phyloP scores from a whole-genome alignment of 2,888 invertebrate species.

The Girardia tigrina region DNA sequence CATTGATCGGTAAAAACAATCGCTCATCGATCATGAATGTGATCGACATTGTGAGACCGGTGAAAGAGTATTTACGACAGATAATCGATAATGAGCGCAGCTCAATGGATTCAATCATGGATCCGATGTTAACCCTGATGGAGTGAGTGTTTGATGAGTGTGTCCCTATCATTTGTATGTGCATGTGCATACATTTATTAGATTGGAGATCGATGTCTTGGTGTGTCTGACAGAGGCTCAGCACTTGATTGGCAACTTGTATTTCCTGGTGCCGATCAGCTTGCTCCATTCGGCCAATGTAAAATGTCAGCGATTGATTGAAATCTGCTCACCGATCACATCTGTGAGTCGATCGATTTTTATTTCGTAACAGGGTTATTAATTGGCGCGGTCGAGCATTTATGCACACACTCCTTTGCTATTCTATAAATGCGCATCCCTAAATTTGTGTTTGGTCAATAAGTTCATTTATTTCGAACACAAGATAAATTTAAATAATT shows the following conservation, averaged over 20 bases:
- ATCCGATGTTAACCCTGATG: neutral
- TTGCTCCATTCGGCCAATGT: constrained; percentile 4
- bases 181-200: neutral
- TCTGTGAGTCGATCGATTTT: too few relatives aligned
- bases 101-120: neutral
- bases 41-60: neutral
- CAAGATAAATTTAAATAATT: too few relatives aligned
- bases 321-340: neutral
- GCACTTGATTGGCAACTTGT: neutral
- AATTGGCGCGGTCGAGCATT: too few relatives aligned
- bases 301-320: neutral
- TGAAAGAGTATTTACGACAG: neutral
- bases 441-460: too few relatives aligned
- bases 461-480: too few relatives aligned
- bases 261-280: neutral
- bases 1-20: neutral
- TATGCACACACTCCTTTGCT: too few relatives aligned
- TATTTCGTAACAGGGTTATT: too few relatives aligned
- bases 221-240: neutral
- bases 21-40: neutral
- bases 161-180: neutral
- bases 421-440: too few relatives aligned
- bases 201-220: neutral
- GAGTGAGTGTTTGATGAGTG: neutral
- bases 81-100: neutral